Evolutionary conservation across 2,113 vertebrate species (phyloP), one percentile per base, ranked within the genome.

Genomic region (Prietella phreatophila): DNA sequence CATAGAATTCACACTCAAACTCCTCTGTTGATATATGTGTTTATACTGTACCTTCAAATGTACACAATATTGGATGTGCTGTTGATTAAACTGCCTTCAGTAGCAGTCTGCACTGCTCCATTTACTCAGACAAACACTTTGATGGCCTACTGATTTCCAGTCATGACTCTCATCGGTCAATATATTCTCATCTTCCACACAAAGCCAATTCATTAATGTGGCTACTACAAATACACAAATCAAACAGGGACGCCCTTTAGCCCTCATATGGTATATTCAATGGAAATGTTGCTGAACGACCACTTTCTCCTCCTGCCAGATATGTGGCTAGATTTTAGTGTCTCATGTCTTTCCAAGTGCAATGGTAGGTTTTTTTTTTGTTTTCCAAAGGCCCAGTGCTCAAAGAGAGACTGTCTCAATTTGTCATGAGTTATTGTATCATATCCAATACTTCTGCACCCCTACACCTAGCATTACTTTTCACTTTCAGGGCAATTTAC

Each of bases 241-340:
- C 14, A 56, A 88, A 87, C 82, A 76, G 60, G 63, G 82, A 80
- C 76, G 69, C 50, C 81, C 33, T 90, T 71, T 36, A 87, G 63
- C 65, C 83, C 82, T 82, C 80, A 50, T 19, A 75, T 86, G 71
- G 85, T 89, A 30, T 39, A n/a, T 42, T 80, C 15, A 14, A 76
- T 14, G 20, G 55, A 83, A 87, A 69, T 85, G 63, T 25, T 58
- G 87, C 87, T 76, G 82, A 85, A 89, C 78, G 5, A 69, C 60
- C 69, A 76, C 75, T 86, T 75, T 36, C 73, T 88, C 39, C 55
- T 84, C 22, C 82, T 84, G 82, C 85, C 55, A 36, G 47, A 56
- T 86, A 87, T 83, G 85, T 50, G 87, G 79, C 60, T 86, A 65
- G 65, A 73, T 83, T 56, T 50, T 42, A 69, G 10, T 42, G 17